phyloP scores from a whole-genome alignment of 2,797 vertebrate species.

The Labroides dimidiatus region DNA sequence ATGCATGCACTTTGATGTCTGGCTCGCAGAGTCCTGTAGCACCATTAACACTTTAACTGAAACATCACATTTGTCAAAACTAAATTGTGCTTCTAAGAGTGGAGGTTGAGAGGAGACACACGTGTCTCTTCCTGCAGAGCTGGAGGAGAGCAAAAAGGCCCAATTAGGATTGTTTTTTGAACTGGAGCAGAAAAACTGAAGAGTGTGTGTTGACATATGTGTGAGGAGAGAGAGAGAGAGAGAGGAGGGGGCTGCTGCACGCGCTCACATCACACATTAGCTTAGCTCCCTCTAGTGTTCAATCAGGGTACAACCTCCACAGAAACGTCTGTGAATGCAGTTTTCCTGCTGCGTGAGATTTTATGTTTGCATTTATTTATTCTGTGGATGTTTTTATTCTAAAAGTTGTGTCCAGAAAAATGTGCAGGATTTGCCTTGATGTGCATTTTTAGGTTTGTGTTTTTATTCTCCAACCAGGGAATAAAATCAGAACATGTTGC shows the following conservation, averaged over 20 bases:
- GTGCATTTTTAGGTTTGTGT: background rate
- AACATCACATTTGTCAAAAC: constrained; percentile 86
- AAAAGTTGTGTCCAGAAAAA: background rate
- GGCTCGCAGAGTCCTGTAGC: constrained; percentile 74
- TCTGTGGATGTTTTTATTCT: background rate
- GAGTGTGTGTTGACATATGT: constrained; percentile 37
- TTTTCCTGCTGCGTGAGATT: too few species aligned
- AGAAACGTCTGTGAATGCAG: background rate
- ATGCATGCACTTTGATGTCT: constrained; percentile 86
- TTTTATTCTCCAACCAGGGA: too few species aligned
- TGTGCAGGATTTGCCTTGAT: fast-evolving
- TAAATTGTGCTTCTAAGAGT: constrained; percentile 76
- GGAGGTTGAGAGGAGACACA: constrained; percentile 61
- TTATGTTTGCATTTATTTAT: background rate
- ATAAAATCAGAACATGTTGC: background rate
- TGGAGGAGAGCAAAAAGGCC: constrained; percentile 69
- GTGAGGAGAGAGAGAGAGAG: constrained; percentile 14
- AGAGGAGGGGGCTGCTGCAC: constrained; percentile 27
- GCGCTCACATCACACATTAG: constrained; percentile 85
- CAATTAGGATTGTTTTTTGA: constrained; percentile 87
- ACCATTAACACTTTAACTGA: constrained; percentile 85
- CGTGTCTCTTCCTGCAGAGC: constrained; percentile 55
- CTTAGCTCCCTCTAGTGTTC: constrained; percentile 97
- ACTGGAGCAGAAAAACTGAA: constrained; percentile 76
- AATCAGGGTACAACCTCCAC: background rate